These are phyloP conservation scores for Lacerta agilis DNA, from an alignment of 2,797 vertebrate genomes.

Conservation along the genomic window DNA sequence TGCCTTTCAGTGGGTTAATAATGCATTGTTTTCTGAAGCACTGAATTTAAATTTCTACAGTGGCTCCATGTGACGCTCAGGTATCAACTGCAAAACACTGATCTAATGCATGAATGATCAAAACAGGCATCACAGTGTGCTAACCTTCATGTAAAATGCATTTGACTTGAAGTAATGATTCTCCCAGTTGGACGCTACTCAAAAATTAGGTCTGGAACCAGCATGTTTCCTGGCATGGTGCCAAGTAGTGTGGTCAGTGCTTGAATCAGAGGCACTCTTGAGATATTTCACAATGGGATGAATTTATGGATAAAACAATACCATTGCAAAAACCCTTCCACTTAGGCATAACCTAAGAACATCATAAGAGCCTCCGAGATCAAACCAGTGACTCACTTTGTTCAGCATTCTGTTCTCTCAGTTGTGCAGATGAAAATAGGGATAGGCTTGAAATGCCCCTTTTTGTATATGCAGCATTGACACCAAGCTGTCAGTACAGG, in stretches of 20 bases:
- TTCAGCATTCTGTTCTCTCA: no score
- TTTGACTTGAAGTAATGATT: conserved; percentile 63
- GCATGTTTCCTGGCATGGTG: conserved; percentile 43
- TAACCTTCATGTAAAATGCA: conserved; percentile 61
- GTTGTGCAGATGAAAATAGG: background rate
- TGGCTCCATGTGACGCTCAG: background rate
- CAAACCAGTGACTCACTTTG: no score
- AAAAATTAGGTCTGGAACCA: conserved; percentile 60
- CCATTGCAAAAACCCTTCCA: background rate
- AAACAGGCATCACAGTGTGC: conserved; percentile 53
- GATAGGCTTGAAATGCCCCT: background rate
- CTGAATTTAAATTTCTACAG: background rate
- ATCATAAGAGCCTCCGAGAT: no score
- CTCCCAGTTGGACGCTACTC: conserved; percentile 53
- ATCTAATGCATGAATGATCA: conserved; percentile 37
- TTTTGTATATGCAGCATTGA: background rate
- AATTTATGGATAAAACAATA: background rate
- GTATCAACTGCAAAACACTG: background rate
- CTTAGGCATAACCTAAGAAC: background rate
- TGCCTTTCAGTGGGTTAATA: no score
- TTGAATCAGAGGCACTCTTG: conserved; percentile 53
- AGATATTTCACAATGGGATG: conserved; percentile 22
- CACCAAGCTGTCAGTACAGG: background rate
- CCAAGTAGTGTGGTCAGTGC: conserved; percentile 34
- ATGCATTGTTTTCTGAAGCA: background rate